Conservation (phyloP, 2,797 vertebrate genomes). For the Sternarchorhynchus goeldii region DNA sequence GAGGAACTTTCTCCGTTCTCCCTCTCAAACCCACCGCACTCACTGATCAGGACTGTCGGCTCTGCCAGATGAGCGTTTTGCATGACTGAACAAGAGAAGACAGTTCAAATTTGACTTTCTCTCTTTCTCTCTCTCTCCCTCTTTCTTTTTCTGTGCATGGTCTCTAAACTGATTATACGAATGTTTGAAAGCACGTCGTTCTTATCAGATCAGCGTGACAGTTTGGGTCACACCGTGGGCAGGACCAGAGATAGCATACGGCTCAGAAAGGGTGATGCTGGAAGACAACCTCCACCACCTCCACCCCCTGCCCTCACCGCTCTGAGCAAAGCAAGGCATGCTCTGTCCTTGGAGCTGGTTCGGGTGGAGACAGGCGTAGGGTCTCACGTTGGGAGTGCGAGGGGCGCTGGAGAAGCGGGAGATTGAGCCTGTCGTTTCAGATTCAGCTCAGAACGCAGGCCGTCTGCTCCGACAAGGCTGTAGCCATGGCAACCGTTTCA, state of each 20-base stretch:
- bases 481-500: constrained; percentile 80
- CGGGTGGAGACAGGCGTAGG: neutral
- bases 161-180: neutral
- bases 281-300: neutral
- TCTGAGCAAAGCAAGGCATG: neutral
- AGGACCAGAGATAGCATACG: neutral
- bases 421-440: constrained; percentile 73
- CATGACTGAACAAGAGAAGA: constrained; percentile 25
- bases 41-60: neutral
- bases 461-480: constrained; percentile 67
- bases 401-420: constrained; percentile 58
- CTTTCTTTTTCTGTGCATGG: neutral
- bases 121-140: neutral
- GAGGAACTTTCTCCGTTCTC: neutral
- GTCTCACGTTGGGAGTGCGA: constrained; percentile 30
- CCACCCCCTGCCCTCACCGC: too few species aligned
- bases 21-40: neutral
- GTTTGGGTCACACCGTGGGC: constrained; percentile 15
- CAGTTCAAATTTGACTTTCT: constrained; percentile 12
- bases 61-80: constrained; percentile 24
- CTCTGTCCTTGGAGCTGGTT: neutral
- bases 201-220: constrained; percentile 7
- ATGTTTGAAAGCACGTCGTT: constrained; percentile 18
- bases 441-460: constrained; percentile 68
- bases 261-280: neutral